phyloP scores from a whole-genome alignment of 35 echinoderm and acorn worm genomes.

The Ophioderma brevispina region DNA sequence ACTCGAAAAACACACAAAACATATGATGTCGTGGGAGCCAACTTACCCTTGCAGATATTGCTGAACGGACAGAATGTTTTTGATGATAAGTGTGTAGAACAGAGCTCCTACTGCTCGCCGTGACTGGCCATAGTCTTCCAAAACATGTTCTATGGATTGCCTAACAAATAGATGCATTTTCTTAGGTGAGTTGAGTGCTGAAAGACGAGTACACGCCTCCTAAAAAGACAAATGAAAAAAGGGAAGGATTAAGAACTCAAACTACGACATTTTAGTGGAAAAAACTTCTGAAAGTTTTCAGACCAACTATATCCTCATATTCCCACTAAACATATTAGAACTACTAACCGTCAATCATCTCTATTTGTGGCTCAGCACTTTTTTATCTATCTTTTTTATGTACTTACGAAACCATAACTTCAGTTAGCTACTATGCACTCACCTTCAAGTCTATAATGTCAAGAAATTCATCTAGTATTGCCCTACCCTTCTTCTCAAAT shows the following conservation, averaged over 20 bases:
- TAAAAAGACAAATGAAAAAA: slow-evolving; percentile 15
- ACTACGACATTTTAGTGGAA: no score
- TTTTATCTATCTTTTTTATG: no score
- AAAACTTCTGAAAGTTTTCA: no score
- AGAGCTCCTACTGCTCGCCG: slow-evolving; percentile 58
- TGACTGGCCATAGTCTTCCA: slow-evolving; percentile 52
- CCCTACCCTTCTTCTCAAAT: slow-evolving; percentile 66
- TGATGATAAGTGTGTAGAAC: slow-evolving; percentile 57
- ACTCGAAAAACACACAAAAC: no score
- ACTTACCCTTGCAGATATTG: neutral
- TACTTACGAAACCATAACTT: no score
- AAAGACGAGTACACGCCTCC: slow-evolving; percentile 74
- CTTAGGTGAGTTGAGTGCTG: slow-evolving; percentile 55
- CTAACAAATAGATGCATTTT: slow-evolving; percentile 70
- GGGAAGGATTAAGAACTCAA: no score
- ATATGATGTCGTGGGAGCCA: no score
- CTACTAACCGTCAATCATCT: no score
- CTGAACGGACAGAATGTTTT: neutral
- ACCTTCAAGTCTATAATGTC: slow-evolving; percentile 75
- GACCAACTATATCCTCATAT: no score
- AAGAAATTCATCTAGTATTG: slow-evolving; percentile 75
- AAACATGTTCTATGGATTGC: slow-evolving; percentile 60
- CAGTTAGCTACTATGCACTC: no score
- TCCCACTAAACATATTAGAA: no score
- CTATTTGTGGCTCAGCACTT: no score